Conservation (phyloP, 2,888 invertebrate species). For the Drosophila meridionalis region DNA sequence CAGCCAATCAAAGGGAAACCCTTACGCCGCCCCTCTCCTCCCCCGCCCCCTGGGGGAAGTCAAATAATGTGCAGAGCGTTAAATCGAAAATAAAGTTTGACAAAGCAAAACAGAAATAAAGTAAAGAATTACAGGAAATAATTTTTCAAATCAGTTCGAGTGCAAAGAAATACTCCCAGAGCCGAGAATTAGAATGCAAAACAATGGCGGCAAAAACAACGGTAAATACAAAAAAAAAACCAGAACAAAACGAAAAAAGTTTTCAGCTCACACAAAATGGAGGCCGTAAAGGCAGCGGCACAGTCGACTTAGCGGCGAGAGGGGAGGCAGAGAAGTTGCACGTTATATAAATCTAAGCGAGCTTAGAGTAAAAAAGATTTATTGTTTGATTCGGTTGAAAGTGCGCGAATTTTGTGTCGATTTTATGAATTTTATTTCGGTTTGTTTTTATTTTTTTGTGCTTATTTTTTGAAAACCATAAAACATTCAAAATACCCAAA, state of each 20-base stretch:
- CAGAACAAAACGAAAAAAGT: slow-evolving; percentile 35
- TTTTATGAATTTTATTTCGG: slow-evolving; percentile 74
- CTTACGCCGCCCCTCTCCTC: not conserved
- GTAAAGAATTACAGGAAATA: slow-evolving; percentile 28
- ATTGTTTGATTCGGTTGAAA: slow-evolving; percentile 71
- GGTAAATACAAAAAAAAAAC: slow-evolving; percentile 26
- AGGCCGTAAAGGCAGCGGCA: slow-evolving; percentile 18
- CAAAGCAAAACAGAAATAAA: slow-evolving; percentile 11
- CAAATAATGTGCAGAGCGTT: slow-evolving; percentile 66
- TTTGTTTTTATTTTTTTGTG: not conserved
- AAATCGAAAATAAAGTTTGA: slow-evolving; percentile 67
- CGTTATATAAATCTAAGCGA: slow-evolving; percentile 75
- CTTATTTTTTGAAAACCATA: slow-evolving; percentile 64
- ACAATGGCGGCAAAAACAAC: slow-evolving; percentile 40
- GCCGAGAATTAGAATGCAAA: slow-evolving; percentile 39
- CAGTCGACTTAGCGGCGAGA: not conserved
- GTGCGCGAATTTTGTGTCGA: slow-evolving; percentile 62
- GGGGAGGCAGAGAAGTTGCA: slow-evolving; percentile 20
- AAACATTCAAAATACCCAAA: slow-evolving; percentile 72
- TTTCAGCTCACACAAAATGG: slow-evolving; percentile 63
- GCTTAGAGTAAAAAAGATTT: slow-evolving; percentile 72
- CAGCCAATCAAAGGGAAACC: slow-evolving; percentile 8
- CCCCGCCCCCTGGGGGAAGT: not conserved
- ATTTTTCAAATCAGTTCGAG: slow-evolving; percentile 66
- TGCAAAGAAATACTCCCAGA: slow-evolving; percentile 33